Conservation (phyloP, 2,797 vertebrate genomes). For the Microhierax caerulescens region DNA sequence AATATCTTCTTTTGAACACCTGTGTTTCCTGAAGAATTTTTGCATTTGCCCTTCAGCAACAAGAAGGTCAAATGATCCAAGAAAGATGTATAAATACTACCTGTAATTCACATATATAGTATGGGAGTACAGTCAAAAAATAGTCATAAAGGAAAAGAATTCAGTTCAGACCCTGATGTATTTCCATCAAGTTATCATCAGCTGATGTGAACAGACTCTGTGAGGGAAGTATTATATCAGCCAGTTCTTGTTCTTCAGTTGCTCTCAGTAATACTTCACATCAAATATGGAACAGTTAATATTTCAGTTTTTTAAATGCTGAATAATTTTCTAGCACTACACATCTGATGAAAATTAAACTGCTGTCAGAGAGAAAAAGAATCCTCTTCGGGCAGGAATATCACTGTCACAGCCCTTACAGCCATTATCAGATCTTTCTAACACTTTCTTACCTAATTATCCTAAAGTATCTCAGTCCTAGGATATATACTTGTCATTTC, state of each 20-base stretch:
- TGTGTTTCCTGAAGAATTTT: background rate
- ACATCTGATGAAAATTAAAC: background rate
- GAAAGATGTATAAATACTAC: background rate
- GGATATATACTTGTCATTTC: background rate
- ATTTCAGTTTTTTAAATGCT: background rate
- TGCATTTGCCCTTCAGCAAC: background rate
- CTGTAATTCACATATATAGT: background rate
- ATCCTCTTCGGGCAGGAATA: background rate
- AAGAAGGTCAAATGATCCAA: background rate
- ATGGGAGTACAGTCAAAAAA: background rate
- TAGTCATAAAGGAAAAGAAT: background rate
- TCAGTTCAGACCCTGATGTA: background rate
- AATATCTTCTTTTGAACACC: background rate
- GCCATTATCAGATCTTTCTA: background rate
- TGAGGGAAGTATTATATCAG: background rate
- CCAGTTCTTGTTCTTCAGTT: background rate
- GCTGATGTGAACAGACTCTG: background rate
- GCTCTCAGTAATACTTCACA: background rate
- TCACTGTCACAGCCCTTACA: background rate
- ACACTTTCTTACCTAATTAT: background rate
- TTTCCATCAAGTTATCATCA: background rate
- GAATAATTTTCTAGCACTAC: background rate
- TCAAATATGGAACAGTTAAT: background rate
- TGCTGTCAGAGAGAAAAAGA: background rate
- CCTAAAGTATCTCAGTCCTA: background rate